Percentiles rank a stretch among this genome's conserved stretches.
Conservation (phyloP, 2,797 vertebrate species). For the Danio jaintianensis region DNA sequence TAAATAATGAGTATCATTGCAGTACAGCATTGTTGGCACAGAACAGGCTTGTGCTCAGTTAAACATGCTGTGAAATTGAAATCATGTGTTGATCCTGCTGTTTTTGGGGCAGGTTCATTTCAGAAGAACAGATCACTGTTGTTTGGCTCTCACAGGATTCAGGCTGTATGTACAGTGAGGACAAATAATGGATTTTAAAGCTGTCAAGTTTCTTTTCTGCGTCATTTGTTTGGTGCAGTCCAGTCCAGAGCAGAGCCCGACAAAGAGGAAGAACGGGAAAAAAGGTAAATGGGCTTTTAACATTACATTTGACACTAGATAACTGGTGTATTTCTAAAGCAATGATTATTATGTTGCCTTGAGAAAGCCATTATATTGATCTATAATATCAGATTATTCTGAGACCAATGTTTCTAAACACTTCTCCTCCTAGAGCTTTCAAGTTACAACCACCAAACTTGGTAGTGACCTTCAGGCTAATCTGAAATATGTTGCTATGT, state of each 20-base stretch:
- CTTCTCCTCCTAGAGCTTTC: no score
- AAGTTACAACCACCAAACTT: no score
- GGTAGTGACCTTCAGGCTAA: no score
- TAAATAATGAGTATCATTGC: not conserved
- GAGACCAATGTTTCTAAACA: no score
- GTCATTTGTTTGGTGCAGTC: constrained; percentile 76
- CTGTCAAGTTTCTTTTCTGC: constrained; percentile 76
- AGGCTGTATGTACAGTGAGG: not conserved
- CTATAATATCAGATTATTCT: no score
- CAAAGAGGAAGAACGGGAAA: constrained; percentile 73
- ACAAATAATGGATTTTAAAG: constrained; percentile 79
- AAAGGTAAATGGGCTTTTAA: constrained; percentile 80
- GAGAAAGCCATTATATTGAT: no score
- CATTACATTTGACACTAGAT: no score
- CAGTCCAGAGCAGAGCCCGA: constrained; percentile 72
- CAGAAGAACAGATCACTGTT: not conserved
- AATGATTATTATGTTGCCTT: no score
- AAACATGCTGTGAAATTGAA: not conserved
- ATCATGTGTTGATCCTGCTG: constrained; percentile 22
- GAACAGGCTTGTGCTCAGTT: not conserved
- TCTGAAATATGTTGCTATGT: no score
- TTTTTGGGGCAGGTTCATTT: constrained; percentile 6
- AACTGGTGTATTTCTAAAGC: no score
- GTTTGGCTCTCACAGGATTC: not conserved
- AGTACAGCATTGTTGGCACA: not conserved